phyloP scores from a whole-genome alignment of 2,113 vertebrate species.

The Sebastes fasciatus region DNA sequence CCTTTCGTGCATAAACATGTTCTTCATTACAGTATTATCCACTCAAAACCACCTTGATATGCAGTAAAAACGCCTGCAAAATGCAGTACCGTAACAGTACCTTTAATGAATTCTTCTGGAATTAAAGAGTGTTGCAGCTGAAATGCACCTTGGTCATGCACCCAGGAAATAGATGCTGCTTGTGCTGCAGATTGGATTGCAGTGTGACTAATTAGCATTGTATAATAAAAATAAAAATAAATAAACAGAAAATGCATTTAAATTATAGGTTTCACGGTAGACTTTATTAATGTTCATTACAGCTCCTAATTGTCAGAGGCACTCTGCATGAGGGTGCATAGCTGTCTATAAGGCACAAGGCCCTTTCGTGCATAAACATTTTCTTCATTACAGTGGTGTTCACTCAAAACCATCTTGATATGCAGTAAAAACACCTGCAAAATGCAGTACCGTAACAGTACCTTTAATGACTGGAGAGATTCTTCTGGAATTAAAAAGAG shows the following conservation, averaged over 20 bases:
- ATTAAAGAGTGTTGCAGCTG: slow-evolving; percentile 69
- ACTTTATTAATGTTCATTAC: slow-evolving; percentile 71
- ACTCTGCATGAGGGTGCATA: slow-evolving; percentile 78
- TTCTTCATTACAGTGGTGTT: slow-evolving; percentile 68
- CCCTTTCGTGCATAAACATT: slow-evolving; percentile 75
- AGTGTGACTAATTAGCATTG: neutral
- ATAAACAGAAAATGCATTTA: slow-evolving; percentile 1
- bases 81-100: slow-evolving; percentile 53
- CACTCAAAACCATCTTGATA: slow-evolving; percentile 58
- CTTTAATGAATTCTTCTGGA: slow-evolving; percentile 55
- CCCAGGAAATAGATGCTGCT: slow-evolving; percentile 36
- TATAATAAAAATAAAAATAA: neutral
- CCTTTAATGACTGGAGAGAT: slow-evolving; percentile 38
- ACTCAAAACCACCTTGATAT: slow-evolving; percentile 62
- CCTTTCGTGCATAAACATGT: slow-evolving; percentile 74
- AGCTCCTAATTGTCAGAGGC: slow-evolving; percentile 74
- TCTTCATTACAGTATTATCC: slow-evolving; percentile 69
- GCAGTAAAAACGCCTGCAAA: slow-evolving; percentile 70
- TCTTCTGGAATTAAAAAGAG: slow-evolving; percentile 53
- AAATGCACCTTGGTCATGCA: slow-evolving; percentile 74
- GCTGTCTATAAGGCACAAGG: slow-evolving; percentile 73
- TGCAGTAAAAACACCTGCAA: slow-evolving; percentile 70
- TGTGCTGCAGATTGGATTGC: neutral
- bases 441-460: slow-evolving; percentile 55
- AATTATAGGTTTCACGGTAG: slow-evolving; percentile 45